phyloP scores from a whole-genome alignment of 2,888 invertebrate species.

The Aphidius colemani region DNA sequence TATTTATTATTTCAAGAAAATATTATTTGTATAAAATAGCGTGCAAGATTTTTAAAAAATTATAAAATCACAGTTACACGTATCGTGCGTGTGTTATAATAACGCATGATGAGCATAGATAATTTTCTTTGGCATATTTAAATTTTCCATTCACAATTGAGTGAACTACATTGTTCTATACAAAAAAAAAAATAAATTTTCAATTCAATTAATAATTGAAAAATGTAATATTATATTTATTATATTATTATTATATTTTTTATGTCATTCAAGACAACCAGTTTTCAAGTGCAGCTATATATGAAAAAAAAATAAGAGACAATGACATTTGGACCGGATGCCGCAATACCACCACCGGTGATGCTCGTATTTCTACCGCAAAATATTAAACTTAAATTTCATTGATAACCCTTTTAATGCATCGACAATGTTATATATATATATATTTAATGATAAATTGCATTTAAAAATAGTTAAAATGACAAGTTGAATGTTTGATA shows the following conservation, averaged over 20 bases:
- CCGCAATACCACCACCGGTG: constrained; percentile 7
- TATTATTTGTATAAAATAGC: too few relatives aligned
- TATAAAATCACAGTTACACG: too few relatives aligned
- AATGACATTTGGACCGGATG: constrained; percentile 27
- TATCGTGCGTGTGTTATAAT: background rate
- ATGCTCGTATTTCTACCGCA: background rate
- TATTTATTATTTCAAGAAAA: too few relatives aligned
- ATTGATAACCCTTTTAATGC: constrained; percentile 29
- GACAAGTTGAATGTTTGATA: too few relatives aligned
- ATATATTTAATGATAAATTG: too few relatives aligned
- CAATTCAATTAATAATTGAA: too few relatives aligned
- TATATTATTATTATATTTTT: background rate
- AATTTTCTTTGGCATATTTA: background rate
- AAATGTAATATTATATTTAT: background rate
- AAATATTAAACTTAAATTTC: constrained; percentile 31
- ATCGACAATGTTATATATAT: too few relatives aligned
- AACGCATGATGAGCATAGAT: background rate
- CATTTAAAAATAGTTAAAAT: too few relatives aligned
- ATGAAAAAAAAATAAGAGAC: constrained; percentile 1
- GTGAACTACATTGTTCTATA: too few relatives aligned
- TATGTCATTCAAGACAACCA: constrained; percentile 24
- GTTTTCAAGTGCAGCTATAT: constrained; percentile 33
- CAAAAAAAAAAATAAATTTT: too few relatives aligned
- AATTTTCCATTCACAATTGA: constrained; percentile 3
- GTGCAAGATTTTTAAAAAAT: too few relatives aligned